Base-by-base conservation (phyloP, 2,113 vertebrate species). In the Thunnus thynnus region DNA sequence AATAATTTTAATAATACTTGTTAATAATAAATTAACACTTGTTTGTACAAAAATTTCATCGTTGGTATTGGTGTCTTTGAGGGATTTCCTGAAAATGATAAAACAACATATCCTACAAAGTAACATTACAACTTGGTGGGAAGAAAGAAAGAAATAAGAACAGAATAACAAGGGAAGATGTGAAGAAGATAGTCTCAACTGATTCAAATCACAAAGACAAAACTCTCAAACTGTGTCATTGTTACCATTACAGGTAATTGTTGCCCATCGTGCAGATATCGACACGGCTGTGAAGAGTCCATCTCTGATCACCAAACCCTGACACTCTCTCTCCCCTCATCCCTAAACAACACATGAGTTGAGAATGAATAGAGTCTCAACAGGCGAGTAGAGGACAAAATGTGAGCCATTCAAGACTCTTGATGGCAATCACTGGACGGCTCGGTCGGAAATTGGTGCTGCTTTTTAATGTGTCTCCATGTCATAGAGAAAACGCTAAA, bases 361-460 rank as follows among this genome's bases (percentile, higher is more conserved):
- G 36, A 60, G 65, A 54, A 36, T 65, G 54, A 62, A 58, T 4
- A 5, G 10, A 47, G 36, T 54, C 60, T 61, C 52, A 61, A 78
- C 36, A 36, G 72, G 50, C 17, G 1, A 27, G 58, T 25, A 13
- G 75, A 78, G 69, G 63, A 75, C 56, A 68, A 16, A 54, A 72
- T 22, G 46, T 0, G n/a, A 80, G 64, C 10, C 17, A 8, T 63
- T 78, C 18, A 56, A 52, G 76, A 66, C 67, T 65, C 80, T 86
- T 71, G 67, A 85, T 47, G 54, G 79, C 72, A 77, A 83, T 86
- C 72, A 78, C 57, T 14, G 3, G 67, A 30, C 9, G 14, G 75
- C 83, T 65, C 68, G 72, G 70, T 73, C n/a, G 78, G 82, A 88
- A 84, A 87, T 72, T 84, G 72, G 22, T 20, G 74, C 51, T 9